Percentiles rank a stretch among this genome's conserved stretches.
Evolutionary conservation across 2,113 vertebrate genomes (phyloP).

Genomic region (Tupaia tana): DNA sequence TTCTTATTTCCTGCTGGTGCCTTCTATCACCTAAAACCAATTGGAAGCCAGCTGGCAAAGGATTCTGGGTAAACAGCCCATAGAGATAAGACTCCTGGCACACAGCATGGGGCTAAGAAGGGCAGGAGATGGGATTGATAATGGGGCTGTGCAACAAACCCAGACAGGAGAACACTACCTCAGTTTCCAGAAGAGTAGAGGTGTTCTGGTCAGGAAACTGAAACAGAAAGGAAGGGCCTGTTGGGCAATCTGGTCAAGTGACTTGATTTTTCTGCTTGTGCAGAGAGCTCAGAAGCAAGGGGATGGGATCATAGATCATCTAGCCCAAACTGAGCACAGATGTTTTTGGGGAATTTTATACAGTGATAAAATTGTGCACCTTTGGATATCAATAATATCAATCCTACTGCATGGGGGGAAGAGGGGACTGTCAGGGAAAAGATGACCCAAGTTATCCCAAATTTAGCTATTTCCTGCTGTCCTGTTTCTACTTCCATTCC

Average conservation of each 20-base stretch:
- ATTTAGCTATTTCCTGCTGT: neutral
- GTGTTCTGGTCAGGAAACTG: neutral
- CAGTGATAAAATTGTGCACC: neutral
- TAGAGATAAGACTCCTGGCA: neutral
- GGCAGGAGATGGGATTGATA: neutral
- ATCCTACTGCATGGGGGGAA: neutral
- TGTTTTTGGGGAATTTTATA: neutral
- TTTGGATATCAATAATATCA: neutral
- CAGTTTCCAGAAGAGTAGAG: neutral
- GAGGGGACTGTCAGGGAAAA: neutral
- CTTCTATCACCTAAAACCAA: neutral
- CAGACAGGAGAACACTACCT: neutral
- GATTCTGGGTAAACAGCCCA: neutral
- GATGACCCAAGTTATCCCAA: neutral
- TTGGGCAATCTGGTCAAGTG: neutral
- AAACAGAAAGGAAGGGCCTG: slow-evolving; percentile 25
- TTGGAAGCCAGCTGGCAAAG: neutral
- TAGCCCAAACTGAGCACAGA: neutral
- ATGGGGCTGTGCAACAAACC: neutral
- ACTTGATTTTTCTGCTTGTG: neutral
- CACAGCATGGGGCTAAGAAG: neutral
- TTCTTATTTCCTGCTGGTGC: neutral
- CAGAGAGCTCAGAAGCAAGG: neutral
- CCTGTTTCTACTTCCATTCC: neutral
- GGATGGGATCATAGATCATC: neutral